Evolutionary conservation across 1,140 invertebrate species (phyloP), one percentile per base, ranked within the genome.

Genomic region (Polypedilum pembai): DNA sequence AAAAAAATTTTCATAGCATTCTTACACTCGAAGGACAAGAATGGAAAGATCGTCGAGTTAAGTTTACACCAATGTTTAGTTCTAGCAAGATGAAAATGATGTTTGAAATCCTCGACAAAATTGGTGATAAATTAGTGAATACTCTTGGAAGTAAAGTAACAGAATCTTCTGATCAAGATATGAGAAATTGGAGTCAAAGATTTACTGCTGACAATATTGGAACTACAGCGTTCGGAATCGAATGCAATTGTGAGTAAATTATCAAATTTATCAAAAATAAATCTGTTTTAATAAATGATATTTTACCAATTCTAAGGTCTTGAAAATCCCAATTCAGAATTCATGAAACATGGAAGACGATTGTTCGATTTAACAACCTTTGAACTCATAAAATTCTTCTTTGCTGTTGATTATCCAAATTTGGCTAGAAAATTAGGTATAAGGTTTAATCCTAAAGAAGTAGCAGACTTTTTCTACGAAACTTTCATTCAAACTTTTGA

Each of bases 201-300:
- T 83, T 78, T 69, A 80, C 79, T 0, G 79, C 78, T 1, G 81
- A 82, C 74, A 77, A 80, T 0, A 88, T 90, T 20, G 87, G 86
- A 0, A 86, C 82, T 24, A 85, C 87, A 41, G 88, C 86, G 8
- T 89, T 89, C 78, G 89, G 88, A 0, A 82, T 89, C 4, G 83
- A 88, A 17, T 85, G 86, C 75, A 85, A 87, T 73, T 83, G 86
- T 24, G 76, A 88, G n/a, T 56, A 56, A 56, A 56, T 56, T 56
- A 3, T 15, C n/a, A n/a, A n/a, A n/a, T n/a, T n/a, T n/a, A n/a
- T n/a, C n/a, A n/a, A n/a, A n/a, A n/a, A n/a, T 65, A n/a, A 12
- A n/a, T 65, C 15, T 15, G 56, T 8, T n/a, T n/a, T 65, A 65
- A 8, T 5, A 65, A n/a, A n/a, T n/a, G n/a, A n/a, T 3, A 33